These are phyloP conservation scores for Hypena proboscidalis DNA, from an alignment of 2,888 invertebrate genomes.

Conservation along the genomic window DNA sequence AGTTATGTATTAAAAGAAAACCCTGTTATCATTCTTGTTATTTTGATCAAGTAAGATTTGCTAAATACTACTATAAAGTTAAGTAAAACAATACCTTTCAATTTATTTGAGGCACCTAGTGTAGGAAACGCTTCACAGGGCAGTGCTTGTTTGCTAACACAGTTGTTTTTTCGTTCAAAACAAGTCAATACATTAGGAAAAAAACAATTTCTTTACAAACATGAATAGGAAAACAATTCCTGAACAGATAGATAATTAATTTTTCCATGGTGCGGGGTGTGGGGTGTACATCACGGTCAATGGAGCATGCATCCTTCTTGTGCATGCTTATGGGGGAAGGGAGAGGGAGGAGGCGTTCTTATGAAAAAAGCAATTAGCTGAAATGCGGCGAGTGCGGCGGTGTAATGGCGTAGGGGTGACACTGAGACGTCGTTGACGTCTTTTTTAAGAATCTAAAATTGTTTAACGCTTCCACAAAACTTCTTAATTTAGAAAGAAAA, in stretches of 20 bases:
- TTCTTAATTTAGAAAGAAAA: no score
- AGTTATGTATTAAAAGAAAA: no score
- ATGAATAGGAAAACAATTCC: constrained; percentile 7
- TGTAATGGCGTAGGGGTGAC: constrained; percentile 32
- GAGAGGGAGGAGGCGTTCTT: constrained; percentile 18
- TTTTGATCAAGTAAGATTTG: no score
- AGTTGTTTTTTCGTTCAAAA: no score
- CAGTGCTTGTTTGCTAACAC: no score
- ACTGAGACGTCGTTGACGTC: not conserved
- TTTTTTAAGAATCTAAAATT: not conserved
- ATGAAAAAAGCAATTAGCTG: constrained; percentile 81
- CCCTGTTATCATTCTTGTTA: no score
- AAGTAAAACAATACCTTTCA: no score
- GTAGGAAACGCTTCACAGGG: no score
- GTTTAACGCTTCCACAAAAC: no score
- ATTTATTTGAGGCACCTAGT: no score
- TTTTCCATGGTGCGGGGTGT: constrained; percentile 8
- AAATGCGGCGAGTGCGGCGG: constrained; percentile 54
- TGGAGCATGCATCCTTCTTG: constrained; percentile 42
- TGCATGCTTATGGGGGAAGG: constrained; percentile 22
- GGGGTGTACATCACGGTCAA: constrained; percentile 36
- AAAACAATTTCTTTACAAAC: constrained; percentile 8
- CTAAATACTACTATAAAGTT: no score
- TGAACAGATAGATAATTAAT: constrained; percentile 20
- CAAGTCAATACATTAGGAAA: not conserved